phyloP scores from a whole-genome alignment of 37 sponge, comb jelly and placozoan species.

The Theonella swinhoei region DNA sequence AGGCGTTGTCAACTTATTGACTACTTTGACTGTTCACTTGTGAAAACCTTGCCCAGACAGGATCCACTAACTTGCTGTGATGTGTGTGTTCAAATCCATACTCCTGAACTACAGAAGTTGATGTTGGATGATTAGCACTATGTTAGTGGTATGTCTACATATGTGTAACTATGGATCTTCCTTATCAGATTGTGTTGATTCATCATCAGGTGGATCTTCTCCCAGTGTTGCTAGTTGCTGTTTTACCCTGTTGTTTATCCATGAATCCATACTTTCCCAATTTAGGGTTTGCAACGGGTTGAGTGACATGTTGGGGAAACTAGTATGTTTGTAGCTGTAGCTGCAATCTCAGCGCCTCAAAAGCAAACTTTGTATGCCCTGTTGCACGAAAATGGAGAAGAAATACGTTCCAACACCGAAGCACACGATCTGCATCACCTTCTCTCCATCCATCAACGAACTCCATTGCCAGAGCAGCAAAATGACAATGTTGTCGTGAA shows the following conservation, averaged over 20 bases:
- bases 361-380: too few relatives aligned
- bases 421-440: constrained; percentile 54
- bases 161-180: too few relatives aligned
- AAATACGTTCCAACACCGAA: constrained; percentile 48
- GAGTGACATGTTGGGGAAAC: too few relatives aligned
- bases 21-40: constrained; percentile 13
- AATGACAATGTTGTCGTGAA: constrained; percentile 40
- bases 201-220: too few relatives aligned
- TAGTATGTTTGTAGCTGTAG: constrained; percentile 22
- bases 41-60: background rate
- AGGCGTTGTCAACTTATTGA: constrained; percentile 14
- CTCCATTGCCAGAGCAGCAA: constrained; percentile 8
- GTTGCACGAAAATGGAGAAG: constrained; percentile 32
- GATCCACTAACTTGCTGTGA: constrained; percentile 25
- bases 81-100: constrained; percentile 8
- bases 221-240: too few relatives aligned
- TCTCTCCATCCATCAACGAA: constrained; percentile 40
- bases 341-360: constrained; percentile 26
- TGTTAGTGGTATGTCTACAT: too few relatives aligned
- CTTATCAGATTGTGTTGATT: too few relatives aligned
- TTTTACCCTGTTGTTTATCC: too few relatives aligned
- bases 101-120: too few relatives aligned
- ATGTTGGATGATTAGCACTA: too few relatives aligned
- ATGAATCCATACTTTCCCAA: too few relatives aligned
- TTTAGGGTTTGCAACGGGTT: too few relatives aligned